Conservation (phyloP, 2,113 vertebrate genomes). For the Pardalotus punctatus region DNA sequence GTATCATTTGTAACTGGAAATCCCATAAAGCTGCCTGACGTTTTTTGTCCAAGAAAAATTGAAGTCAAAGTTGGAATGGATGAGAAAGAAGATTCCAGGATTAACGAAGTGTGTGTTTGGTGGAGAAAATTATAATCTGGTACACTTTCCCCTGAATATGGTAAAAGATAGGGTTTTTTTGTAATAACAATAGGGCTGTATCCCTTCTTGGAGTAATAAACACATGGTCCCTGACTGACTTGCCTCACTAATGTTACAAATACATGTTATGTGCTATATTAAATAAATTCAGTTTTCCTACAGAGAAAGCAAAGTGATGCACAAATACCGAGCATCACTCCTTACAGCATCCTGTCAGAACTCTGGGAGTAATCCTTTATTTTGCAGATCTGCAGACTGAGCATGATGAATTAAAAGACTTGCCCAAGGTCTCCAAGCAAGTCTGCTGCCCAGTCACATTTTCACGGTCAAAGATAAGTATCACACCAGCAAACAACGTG, state of each 20-base stretch:
- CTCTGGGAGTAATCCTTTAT: neutral
- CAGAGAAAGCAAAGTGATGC: no score
- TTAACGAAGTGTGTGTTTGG: neutral
- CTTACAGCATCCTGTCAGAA: neutral
- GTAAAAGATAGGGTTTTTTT: neutral
- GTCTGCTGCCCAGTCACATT: neutral
- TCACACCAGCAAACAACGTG: rapidly evolving
- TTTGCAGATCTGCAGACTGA: neutral
- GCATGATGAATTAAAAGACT: neutral
- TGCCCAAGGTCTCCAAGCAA: neutral
- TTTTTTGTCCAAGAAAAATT: conserved; percentile 10
- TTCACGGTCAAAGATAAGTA: rapidly evolving
- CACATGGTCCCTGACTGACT: neutral
- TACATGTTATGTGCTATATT: neutral
- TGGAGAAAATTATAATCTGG: neutral
- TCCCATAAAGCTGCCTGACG: conserved; percentile 47
- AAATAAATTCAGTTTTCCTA: neutral
- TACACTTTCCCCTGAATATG: neutral
- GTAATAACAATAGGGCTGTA: neutral
- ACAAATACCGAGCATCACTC: neutral
- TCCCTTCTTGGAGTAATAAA: neutral
- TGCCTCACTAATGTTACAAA: neutral
- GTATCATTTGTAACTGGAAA: conserved; percentile 50
- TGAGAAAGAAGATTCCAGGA: conserved; percentile 17
- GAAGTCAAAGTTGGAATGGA: conserved; percentile 32